These are phyloP conservation scores for Riptortus pedestris DNA, from an alignment of 1,140 invertebrate genomes.

Conservation along the genomic window DNA sequence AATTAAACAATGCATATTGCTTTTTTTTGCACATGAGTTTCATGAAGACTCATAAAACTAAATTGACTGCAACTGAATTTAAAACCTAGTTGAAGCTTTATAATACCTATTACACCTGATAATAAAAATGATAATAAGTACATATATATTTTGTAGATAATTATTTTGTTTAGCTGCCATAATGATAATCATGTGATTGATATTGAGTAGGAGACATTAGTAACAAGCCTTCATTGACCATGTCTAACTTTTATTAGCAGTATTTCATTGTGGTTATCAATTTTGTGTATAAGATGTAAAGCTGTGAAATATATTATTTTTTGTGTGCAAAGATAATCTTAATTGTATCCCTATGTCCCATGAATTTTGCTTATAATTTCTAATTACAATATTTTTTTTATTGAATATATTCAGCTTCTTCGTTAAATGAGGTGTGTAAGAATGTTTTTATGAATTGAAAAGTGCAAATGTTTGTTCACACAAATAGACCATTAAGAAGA, in stretches of 20 bases:
- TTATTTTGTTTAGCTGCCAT: not conserved
- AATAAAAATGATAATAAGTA: conserved; percentile 9
- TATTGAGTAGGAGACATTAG: not conserved
- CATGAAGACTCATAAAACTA: not conserved
- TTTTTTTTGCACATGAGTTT: not conserved
- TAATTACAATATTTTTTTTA: too few species aligned
- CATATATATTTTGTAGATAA: conserved; percentile 5
- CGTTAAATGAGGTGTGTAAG: too few species aligned
- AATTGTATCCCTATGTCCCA: too few species aligned
- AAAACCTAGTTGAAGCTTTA: not conserved
- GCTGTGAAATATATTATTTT: conserved; percentile 6
- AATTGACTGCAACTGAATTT: not conserved
- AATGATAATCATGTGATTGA: not conserved
- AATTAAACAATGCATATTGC: not conserved
- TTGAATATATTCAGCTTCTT: too few species aligned
- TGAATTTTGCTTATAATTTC: too few species aligned
- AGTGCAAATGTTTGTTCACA: too few species aligned
- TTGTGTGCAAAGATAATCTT: too few species aligned
- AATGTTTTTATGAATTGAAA: too few species aligned
- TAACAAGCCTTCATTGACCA: too few species aligned
- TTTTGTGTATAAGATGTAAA: conserved; percentile 6
- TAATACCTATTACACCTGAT: not conserved
- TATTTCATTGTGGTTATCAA: not conserved
- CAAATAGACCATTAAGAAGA: too few species aligned
- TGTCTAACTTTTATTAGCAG: not conserved